These are phyloP conservation scores for Sinella curviseta DNA, from an alignment of 1,140 invertebrate species.

Conservation along the genomic window DNA sequence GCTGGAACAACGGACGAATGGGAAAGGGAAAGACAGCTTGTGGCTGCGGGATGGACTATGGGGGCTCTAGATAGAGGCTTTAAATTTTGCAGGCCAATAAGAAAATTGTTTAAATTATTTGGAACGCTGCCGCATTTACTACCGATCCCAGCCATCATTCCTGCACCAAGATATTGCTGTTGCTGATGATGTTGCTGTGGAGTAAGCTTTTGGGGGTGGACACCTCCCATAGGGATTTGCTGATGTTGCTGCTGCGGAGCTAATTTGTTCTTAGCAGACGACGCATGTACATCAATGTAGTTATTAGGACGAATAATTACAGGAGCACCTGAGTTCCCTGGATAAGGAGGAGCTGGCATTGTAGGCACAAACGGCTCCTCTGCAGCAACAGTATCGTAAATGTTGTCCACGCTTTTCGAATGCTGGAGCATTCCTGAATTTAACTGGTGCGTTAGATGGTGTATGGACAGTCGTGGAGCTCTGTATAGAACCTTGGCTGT, in stretches of 20 bases:
- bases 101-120: constrained; percentile 31
- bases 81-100: constrained; percentile 38
- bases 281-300: constrained; percentile 67
- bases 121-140: constrained; percentile 45
- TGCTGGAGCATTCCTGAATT: constrained; percentile 44
- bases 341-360: constrained; percentile 44
- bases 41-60: constrained; percentile 44
- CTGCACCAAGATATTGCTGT: constrained; percentile 26
- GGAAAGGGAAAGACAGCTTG: constrained; percentile 19
- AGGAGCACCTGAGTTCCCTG: constrained; percentile 50
- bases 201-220: neutral
- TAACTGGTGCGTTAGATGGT: constrained; percentile 30
- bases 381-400: constrained; percentile 48
- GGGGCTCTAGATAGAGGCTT: constrained; percentile 49
- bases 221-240: no score
- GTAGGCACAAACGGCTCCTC: constrained; percentile 34
- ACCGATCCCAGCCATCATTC: constrained; percentile 29
- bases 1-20: neutral
- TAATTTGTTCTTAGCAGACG: constrained; percentile 53
- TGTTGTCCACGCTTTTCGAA: constrained; percentile 49
- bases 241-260: constrained; percentile 36
- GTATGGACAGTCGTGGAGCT: neutral
- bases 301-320: constrained; percentile 66
- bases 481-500: constrained; percentile 46
- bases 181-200: constrained; percentile 54